Conservation (phyloP, 2,888 invertebrate species). For the Ditula angustiorana region DNA sequence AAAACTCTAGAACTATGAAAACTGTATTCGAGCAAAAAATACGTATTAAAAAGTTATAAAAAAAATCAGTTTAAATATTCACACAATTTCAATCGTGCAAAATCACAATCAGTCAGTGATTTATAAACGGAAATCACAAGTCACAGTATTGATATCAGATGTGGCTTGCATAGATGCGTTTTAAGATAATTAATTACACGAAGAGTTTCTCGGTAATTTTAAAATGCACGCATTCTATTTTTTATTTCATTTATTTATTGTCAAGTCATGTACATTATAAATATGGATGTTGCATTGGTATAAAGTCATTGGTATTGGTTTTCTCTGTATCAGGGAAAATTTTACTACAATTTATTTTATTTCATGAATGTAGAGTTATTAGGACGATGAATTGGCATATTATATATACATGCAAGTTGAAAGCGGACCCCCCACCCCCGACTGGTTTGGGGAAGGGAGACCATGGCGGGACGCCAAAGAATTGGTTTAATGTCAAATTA, state of each 20-base stretch:
- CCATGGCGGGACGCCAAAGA: conserved; percentile 49
- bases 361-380: not conserved
- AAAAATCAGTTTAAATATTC: not conserved
- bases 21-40: too few species aligned
- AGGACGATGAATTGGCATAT: not conserved
- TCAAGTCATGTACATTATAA: too few species aligned
- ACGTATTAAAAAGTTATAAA: too few species aligned
- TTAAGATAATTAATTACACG: not conserved
- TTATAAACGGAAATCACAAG: conserved; percentile 23
- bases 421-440: conserved; percentile 14
- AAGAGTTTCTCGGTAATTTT: not conserved
- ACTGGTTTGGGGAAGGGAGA: not conserved
- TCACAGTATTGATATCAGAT: conserved; percentile 16
- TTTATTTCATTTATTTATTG: too few species aligned
- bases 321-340: not conserved
- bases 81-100: not conserved
- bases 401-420: conserved; percentile 21
- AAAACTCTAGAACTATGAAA: too few species aligned
- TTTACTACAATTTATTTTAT: not conserved
- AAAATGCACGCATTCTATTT: conserved; percentile 1
- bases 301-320: too few species aligned
- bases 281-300: not conserved
- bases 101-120: conserved; percentile 9
- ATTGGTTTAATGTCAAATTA: conserved; percentile 58
- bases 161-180: not conserved